A percentile compares a stretch with the other conserved stretches of the same genome.
phyloP scores from a whole-genome alignment of 2,113 vertebrate genomes.

The Amblyornis subalaris region DNA sequence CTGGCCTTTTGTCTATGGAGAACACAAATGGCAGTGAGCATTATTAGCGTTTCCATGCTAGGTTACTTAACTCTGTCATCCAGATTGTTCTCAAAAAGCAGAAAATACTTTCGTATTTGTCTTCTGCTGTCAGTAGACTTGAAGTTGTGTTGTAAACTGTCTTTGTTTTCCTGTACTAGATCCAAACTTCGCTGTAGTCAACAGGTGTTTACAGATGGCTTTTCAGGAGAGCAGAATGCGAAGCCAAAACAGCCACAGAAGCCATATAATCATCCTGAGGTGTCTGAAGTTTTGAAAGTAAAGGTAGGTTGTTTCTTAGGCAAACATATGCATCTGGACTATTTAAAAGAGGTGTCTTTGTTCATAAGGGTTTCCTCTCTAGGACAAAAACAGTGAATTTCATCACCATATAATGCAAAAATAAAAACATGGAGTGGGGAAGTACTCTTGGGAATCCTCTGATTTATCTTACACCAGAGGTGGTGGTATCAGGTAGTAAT shows the following conservation, averaged over 20 bases:
- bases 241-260: conserved; percentile 83
- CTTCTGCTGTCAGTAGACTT: background rate
- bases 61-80: background rate
- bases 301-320: conserved; percentile 62
- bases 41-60: background rate
- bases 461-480: background rate
- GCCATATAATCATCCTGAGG: conserved; percentile 73
- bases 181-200: conserved; percentile 79
- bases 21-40: background rate
- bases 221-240: conserved; percentile 73
- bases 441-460: background rate
- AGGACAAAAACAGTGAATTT: background rate
- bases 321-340: background rate
- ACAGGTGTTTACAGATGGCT: conserved; percentile 71
- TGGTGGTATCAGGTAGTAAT: background rate
- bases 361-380: background rate
- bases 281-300: conserved; percentile 74
- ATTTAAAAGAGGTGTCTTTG: background rate
- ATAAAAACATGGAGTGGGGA: background rate
- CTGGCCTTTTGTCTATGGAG: background rate
- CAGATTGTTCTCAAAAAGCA: background rate
- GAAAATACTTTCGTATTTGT: background rate
- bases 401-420: background rate
- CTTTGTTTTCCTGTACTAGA: conserved; percentile 63
- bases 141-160: background rate